Base-by-base conservation (phyloP, 1,140 invertebrate genomes). In the Conus ventricosus region DNA sequence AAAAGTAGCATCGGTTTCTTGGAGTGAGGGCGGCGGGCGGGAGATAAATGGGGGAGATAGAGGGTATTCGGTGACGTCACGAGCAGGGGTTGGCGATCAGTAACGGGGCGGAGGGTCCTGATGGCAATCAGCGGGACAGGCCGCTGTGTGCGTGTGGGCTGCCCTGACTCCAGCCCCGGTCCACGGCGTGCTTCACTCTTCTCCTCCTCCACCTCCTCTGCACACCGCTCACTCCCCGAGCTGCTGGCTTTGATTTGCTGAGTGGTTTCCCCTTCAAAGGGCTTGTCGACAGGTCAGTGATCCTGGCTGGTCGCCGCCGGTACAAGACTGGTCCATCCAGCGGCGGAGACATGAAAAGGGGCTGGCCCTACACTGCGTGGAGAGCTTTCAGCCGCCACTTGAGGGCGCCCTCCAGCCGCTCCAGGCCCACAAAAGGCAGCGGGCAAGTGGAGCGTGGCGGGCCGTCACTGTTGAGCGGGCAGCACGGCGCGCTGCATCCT, bases 1-100 rank as follows among this genome's bases (percentile, higher is more conserved):
- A 71, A 71, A 71, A 71, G 67, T 71, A 71, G 67, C 67, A 71
- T 71, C 67, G 67, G 20, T 71, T 71, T 71, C 67, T 71, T 71
- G 11, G 67, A 71, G 11, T 71, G 4, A 71, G 67, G 67, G 20
- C 10, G 60, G 10, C 60, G 67, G 11, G 0, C 67, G 11, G 67
- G 67, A 20, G 67, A 71, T 71, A 71, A 71, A 71, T 71, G 67
- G 67, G 20, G 67, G 20, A 23, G 20, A 20, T 20, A 23, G 20
- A 71, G 20, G 67, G 7, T 71, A 71, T 71, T 13, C 4, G 20
- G 23, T 71, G 11, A 6, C 67, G 67, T 71, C 67, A 71, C 67
- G 67, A n/a, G 1, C 67, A 71, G 67, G 11, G 6, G 13, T 20
- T 71, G 11, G 23, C 20, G 67, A 71, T 71, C 67, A 71, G 23